Evolutionary conservation across 2,888 invertebrate genomes (phyloP).

Genomic region (Mythimna ferrago): DNA sequence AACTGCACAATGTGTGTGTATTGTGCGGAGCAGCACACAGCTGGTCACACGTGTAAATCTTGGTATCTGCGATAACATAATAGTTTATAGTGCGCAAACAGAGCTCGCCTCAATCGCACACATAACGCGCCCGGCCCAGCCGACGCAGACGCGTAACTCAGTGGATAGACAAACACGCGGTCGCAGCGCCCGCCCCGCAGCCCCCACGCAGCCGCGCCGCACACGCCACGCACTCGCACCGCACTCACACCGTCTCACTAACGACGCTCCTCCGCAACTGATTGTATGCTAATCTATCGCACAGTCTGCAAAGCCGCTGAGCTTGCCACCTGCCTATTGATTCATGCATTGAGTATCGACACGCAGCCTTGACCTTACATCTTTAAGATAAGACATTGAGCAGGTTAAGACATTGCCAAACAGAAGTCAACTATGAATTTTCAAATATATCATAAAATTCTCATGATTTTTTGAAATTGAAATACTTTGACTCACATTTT

Average conservation of each 20-base stretch:
- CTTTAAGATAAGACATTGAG: background rate
- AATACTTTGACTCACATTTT: background rate
- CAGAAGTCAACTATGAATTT: background rate
- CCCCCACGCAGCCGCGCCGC: background rate
- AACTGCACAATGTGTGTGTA: background rate
- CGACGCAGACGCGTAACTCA: conserved; percentile 33
- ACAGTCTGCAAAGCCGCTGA: conserved; percentile 24
- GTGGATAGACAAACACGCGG: conserved; percentile 42
- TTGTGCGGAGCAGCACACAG: background rate
- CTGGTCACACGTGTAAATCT: conserved; percentile 25
- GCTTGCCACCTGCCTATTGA: conserved; percentile 18
- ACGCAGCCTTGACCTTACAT: conserved; percentile 4
- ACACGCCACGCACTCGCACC: background rate
- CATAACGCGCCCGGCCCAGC: conserved; percentile 10
- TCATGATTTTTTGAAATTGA: background rate
- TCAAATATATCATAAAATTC: background rate
- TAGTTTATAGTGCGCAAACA: conserved; percentile 45
- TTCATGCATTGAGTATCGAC: conserved; percentile 4
- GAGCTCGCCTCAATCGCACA: conserved; percentile 29
- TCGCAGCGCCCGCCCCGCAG: background rate
- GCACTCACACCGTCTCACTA: background rate
- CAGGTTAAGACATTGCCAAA: background rate
- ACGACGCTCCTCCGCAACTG: conserved; percentile 19
- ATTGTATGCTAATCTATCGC: conserved; percentile 38
- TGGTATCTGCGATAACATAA: conserved; percentile 32